Base-by-base conservation (phyloP, 2,888 invertebrate genomes). In the Perdita meconis region DNA sequence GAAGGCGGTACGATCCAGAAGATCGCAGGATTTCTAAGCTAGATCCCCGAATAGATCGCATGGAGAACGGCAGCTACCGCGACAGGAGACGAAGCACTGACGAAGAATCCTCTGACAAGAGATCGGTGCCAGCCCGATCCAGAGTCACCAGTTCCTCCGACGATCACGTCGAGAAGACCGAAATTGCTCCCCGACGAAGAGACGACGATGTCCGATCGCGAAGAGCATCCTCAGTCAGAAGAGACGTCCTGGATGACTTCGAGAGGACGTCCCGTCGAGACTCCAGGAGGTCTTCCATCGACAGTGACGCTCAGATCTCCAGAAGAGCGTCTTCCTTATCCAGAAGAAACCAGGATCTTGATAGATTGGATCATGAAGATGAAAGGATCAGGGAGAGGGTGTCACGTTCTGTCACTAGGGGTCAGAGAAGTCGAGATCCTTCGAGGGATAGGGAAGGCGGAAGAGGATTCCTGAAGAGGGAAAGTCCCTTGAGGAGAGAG, bases 91-190 rank as follows among this genome's bases (percentile, higher is more conserved):
- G 87, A 40, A 91, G 89, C 70, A 87, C 89, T 34, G 92, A 91
- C 60, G 90, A 90, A 6, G 88, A 90, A 1, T 76, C 73, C 1
- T 83, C 88, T 2, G 89, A 89, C 50, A 83, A 88, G 13, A 85
- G 78, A 68, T 81, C 87, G 16, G 63, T 80, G 22, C 69, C 64
- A 0, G 19, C 65, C 4, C 83, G 86, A 53, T 51, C 81, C 2
- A 90, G 89, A 65, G 63, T 89, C 13, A 89, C 89, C 34, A 92
- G 91, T 64, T 90, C 91, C 2, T 90, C 92, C 2, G 92, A 92
- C 42, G 91, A 91, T 70, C 88, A 87, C 68, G 77, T 82, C 44
- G 89, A 88, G 26, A 75, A 55, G 6, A 22, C 55, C 1, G 79
- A 83, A 1, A 72, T 79, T 0, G 47, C 60, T 8, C 69, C 60